Percentiles rank a stretch among this genome's conserved stretches.
Conservation (phyloP, 1,140 invertebrate species). For the Drosophila varians region DNA sequence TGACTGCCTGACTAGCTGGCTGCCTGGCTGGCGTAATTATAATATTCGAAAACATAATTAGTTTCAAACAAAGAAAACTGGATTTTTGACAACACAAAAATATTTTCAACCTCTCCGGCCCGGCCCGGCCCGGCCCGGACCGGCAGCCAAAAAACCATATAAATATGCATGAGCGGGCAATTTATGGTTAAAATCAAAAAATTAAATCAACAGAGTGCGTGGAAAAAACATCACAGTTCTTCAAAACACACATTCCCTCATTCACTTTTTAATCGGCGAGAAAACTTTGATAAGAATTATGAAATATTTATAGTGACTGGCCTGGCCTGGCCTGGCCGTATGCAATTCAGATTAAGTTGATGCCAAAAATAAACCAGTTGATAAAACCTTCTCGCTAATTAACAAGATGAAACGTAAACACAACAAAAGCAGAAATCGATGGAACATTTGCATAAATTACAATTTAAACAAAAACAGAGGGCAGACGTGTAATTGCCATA, state of each 20-base stretch:
- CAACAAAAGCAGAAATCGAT: background rate
- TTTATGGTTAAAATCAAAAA: slow-evolving; percentile 39
- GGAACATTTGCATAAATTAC: slow-evolving; percentile 28
- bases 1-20: too few relatives aligned
- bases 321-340: too few relatives aligned
- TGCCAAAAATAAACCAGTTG: slow-evolving; percentile 8
- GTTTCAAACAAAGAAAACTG: slow-evolving; percentile 43
- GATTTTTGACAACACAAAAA: slow-evolving; percentile 28
- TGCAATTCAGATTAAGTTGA: background rate
- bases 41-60: slow-evolving; percentile 41
- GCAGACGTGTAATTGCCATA: slow-evolving; percentile 37
- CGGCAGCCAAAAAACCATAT: slow-evolving; percentile 22
- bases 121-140: too few relatives aligned
- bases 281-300: background rate
- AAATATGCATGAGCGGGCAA: slow-evolving; percentile 43
- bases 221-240: slow-evolving; percentile 4
- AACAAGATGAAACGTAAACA: slow-evolving; percentile 10
- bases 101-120: slow-evolving; percentile 12
- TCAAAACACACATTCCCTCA: background rate
- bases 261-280: too few relatives aligned
- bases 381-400: slow-evolving; percentile 22
- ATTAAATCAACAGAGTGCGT: slow-evolving; percentile 35
- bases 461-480: background rate
- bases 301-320: background rate
- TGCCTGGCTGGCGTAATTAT: slow-evolving; percentile 4